Evolutionary conservation across 2,888 invertebrate genomes (phyloP).

Genomic region (Himalopsyche anomala): DNA sequence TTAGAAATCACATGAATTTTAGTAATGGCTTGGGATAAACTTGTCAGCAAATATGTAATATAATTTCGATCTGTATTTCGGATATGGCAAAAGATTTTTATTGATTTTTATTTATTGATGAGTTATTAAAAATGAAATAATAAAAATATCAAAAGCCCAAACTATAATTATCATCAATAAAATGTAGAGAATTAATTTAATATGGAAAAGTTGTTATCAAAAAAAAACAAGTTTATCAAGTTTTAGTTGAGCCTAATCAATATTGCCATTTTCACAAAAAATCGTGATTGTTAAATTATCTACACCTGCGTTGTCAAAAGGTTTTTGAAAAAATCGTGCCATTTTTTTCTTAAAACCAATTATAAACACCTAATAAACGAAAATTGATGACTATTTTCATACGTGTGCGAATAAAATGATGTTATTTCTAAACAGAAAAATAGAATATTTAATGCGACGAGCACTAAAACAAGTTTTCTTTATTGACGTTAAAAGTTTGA

Average conservation of each 20-base stretch:
- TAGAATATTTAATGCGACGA: neutral
- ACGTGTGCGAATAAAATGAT: neutral
- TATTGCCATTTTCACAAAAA: neutral
- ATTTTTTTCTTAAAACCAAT: neutral
- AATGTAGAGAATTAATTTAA: no score
- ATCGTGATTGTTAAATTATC: neutral
- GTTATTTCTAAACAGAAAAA: neutral
- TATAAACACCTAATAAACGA: neutral
- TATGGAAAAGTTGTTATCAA: neutral
- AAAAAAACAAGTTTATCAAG: neutral
- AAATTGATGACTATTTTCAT: neutral
- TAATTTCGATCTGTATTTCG: no score
- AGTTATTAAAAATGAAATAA: no score
- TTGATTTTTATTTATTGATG: no score
- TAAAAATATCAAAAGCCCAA: no score
- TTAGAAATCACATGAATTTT: no score
- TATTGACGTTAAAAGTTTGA: slow-evolving; percentile 23
- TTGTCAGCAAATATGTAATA: no score
- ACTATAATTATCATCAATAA: no score
- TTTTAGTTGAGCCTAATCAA: neutral
- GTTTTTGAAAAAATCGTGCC: neutral
- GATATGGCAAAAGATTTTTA: no score
- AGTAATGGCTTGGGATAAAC: no score
- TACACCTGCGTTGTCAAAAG: slow-evolving; percentile 32
- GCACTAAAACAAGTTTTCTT: neutral